Percentiles rank a stretch among this genome's conserved stretches.
Conservation (phyloP, 2,888 invertebrate genomes). For the Brachylomia viminalis region DNA sequence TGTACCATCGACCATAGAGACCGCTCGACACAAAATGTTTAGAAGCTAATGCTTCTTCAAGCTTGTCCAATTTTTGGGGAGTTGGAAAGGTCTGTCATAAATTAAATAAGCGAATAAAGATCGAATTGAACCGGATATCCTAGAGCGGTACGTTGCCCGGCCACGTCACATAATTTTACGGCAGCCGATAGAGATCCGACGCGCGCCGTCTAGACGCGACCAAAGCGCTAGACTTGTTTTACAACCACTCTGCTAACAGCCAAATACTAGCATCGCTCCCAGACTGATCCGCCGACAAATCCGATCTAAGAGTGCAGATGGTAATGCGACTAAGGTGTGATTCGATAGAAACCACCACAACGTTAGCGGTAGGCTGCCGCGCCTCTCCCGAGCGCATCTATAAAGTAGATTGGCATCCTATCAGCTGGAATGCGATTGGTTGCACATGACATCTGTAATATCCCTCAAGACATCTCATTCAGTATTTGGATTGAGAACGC, state of each 20-base stretch:
- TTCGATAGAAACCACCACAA: slow-evolving; percentile 74
- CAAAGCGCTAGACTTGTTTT: slow-evolving; percentile 82
- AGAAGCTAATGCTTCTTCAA: slow-evolving; percentile 32
- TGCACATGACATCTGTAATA: slow-evolving; percentile 70
- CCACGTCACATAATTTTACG: slow-evolving; percentile 87
- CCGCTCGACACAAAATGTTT: slow-evolving; percentile 11
- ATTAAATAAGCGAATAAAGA: slow-evolving; percentile 75
- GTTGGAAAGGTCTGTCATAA: slow-evolving; percentile 64
- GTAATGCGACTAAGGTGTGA: slow-evolving; percentile 79
- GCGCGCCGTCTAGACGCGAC: slow-evolving; percentile 88
- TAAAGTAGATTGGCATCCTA: slow-evolving; percentile 77
- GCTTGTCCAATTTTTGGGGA: slow-evolving; percentile 38
- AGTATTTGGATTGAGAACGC: slow-evolving; percentile 51
- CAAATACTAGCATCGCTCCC: slow-evolving; percentile 65
- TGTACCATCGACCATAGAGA: not conserved
- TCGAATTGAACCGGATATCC: slow-evolving; percentile 78
- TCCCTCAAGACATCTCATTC: slow-evolving; percentile 45
- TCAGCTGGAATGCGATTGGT: slow-evolving; percentile 73
- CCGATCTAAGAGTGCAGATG: slow-evolving; percentile 75
- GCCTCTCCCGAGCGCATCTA: slow-evolving; percentile 73
- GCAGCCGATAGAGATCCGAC: slow-evolving; percentile 85
- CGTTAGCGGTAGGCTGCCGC: slow-evolving; percentile 68
- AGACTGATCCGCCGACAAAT: slow-evolving; percentile 81
- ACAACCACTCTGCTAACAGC: slow-evolving; percentile 75
- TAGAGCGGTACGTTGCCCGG: slow-evolving; percentile 74